Evolutionary conservation across 2,888 invertebrate species (phyloP).

Genomic region (Therioaphis trifolii): DNA sequence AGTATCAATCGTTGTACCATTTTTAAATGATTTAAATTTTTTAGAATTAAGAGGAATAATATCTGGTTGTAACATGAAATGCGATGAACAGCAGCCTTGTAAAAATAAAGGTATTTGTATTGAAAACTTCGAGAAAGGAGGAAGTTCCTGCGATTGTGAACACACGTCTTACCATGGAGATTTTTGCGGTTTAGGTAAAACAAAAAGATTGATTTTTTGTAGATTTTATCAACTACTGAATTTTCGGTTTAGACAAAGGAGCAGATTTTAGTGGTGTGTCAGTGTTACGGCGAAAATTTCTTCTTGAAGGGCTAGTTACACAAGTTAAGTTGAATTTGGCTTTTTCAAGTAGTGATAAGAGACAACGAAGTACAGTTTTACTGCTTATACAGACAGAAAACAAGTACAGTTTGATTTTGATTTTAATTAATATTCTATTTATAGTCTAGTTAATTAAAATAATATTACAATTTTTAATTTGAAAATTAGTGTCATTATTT

Average conservation of each 20-base stretch:
- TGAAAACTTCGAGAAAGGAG: slow-evolving; percentile 87
- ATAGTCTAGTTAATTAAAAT: too few species aligned
- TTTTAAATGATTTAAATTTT: slow-evolving; percentile 51
- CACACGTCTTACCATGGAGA: slow-evolving; percentile 91
- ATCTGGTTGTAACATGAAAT: slow-evolving; percentile 88
- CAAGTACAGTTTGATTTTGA: slow-evolving; percentile 71
- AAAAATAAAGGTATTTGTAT: slow-evolving; percentile 88
- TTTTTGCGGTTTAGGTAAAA: slow-evolving; percentile 79
- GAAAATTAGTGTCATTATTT: too few species aligned
- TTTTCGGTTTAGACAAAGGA: slow-evolving; percentile 76
- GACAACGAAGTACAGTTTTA: slow-evolving; percentile 83
- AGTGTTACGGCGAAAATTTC: slow-evolving; percentile 81
- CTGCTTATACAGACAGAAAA: slow-evolving; percentile 85
- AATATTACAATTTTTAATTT: too few species aligned
- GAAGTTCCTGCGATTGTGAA: slow-evolving; percentile 88
- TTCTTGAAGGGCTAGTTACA: slow-evolving; percentile 77
- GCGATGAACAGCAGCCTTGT: slow-evolving; percentile 83
- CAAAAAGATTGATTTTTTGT: neutral
- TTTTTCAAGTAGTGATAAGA: slow-evolving; percentile 84
- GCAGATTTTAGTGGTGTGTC: slow-evolving; percentile 91
- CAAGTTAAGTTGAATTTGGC: slow-evolving; percentile 87
- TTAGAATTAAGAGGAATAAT: slow-evolving; percentile 77
- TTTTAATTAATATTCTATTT: neutral
- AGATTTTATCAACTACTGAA: slow-evolving; percentile 4
- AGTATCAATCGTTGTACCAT: neutral